phyloP scores from a whole-genome alignment of 2,888 invertebrate species.

The Dryobotodes eremita region DNA sequence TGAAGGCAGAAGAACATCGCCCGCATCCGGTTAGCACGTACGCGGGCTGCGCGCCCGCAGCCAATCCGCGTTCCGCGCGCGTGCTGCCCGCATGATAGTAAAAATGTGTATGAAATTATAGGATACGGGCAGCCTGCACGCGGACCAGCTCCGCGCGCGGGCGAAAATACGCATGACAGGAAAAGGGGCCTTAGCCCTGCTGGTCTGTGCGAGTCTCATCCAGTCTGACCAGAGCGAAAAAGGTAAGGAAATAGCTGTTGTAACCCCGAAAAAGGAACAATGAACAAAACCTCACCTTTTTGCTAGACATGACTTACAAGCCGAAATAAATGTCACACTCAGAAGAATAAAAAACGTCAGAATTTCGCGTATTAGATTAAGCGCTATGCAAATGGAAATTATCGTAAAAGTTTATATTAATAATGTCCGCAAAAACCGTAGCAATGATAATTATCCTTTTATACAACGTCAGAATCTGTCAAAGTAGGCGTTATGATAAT shows the following conservation, averaged over 20 bases:
- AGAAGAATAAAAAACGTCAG: constrained; percentile 41
- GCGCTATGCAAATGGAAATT: constrained; percentile 39
- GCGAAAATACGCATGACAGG: too few species aligned
- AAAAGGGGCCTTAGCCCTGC: too few species aligned
- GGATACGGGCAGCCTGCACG: too few species aligned
- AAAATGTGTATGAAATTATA: too few species aligned
- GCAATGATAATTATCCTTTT: constrained; percentile 71
- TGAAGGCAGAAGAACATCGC: too few species aligned
- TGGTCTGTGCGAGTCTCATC: not conserved
- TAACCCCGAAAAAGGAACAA: not conserved
- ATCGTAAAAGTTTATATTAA: constrained; percentile 41
- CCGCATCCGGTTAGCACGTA: too few species aligned
- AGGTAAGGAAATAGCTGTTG: too few species aligned
- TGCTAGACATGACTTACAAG: not conserved
- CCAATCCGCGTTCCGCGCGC: too few species aligned
- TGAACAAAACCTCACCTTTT: constrained; percentile 14
- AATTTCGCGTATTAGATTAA: constrained; percentile 3
- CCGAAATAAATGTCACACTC: constrained; percentile 14
- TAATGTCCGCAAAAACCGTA: constrained; percentile 75
- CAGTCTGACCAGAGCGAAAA: not conserved
- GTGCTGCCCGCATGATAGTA: too few species aligned
- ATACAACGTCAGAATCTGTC: constrained; percentile 69
- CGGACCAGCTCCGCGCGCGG: too few species aligned
- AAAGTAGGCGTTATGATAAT: constrained; percentile 74
- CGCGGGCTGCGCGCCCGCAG: too few species aligned